Evolutionary conservation across 2,888 invertebrate species (phyloP), one percentile per base, ranked within the genome.

Genomic region (Pheosia gnoma): DNA sequence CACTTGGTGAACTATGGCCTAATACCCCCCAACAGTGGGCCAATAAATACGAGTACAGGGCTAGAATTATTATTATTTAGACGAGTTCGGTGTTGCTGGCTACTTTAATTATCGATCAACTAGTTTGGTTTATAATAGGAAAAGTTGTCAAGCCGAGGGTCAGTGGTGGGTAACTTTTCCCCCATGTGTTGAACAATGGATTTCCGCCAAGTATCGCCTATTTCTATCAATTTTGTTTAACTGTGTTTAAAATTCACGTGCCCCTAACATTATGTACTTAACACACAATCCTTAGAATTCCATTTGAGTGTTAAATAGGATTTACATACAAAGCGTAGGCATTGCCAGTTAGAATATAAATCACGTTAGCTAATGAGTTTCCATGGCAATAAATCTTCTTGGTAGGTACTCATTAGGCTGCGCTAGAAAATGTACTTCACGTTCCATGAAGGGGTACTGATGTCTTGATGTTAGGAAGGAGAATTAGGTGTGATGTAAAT

Each of bases 311-410:
- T 70, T 62, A 54, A 73, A 67, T 13, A 56, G 58, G 56, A 71
- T 72, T 74, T 67, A 68, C 75, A 74, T 70, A 77, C 67, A 67
- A 68, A 74, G 65, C 55, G 65, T 61, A 62, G 60, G 59, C 65
- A 65, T 58, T 56, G 60, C 53, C 71, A 74, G 66, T 72, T 68
- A 61, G 59, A 72, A 70, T 72, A 76, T 79, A 78, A 79, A 78
- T 79, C 72, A 72, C 60, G 65, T 65, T 25, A 39, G 64, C 70
- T 70, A 77, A 75, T 74, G 74, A 77, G 70, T 67, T 72, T 69
- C 57, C 58, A 66, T 51, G 61, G 64, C 66, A 66, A 79, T 79
- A 74, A 78, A 79, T 80, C 74, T 80, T 75, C 65, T 60, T 56
- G 59, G 60, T 60, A 61, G 59, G 60, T 60, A 61, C 77, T 78